Evolutionary conservation across 2,888 invertebrate species (phyloP).

Genomic region (Gnatocerus cornutus): DNA sequence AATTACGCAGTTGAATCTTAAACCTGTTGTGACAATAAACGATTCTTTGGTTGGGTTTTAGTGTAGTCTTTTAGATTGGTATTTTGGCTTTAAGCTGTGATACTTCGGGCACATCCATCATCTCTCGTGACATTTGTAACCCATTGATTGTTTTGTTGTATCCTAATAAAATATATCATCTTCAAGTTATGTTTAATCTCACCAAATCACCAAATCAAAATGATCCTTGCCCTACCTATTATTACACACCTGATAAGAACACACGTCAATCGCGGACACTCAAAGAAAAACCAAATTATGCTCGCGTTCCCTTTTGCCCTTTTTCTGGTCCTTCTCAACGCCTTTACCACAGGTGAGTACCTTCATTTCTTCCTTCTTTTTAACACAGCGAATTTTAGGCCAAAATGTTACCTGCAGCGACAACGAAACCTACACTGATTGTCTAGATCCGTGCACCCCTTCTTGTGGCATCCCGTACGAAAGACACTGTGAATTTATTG

Average conservation of each 20-base stretch:
- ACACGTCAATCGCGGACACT: too few species aligned
- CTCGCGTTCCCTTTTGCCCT: too few species aligned
- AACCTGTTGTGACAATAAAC: conserved; percentile 51
- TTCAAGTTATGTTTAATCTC: background rate
- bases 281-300: too few species aligned
- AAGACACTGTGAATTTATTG: background rate
- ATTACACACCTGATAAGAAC: background rate
- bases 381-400: background rate
- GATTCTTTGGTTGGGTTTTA: conserved; percentile 26
- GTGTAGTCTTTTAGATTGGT: conserved; percentile 47
- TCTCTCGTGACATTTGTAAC: conserved; percentile 41
- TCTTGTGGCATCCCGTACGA: conserved; percentile 3
- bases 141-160: conserved; percentile 43
- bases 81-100: conserved; percentile 55
- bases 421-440: conserved; percentile 7
- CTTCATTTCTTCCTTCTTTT: too few species aligned
- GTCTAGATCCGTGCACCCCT: background rate
- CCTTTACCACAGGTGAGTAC: too few species aligned
- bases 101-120: conserved; percentile 58
- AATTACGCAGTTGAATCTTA: conserved; percentile 29
- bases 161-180: conserved; percentile 33
- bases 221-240: too few species aligned
- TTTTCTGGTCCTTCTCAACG: too few species aligned
- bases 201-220: too few species aligned
- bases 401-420: conserved; percentile 2